phyloP scores from a whole-genome alignment of 2,113 vertebrate genomes.

The Indicator indicator region DNA sequence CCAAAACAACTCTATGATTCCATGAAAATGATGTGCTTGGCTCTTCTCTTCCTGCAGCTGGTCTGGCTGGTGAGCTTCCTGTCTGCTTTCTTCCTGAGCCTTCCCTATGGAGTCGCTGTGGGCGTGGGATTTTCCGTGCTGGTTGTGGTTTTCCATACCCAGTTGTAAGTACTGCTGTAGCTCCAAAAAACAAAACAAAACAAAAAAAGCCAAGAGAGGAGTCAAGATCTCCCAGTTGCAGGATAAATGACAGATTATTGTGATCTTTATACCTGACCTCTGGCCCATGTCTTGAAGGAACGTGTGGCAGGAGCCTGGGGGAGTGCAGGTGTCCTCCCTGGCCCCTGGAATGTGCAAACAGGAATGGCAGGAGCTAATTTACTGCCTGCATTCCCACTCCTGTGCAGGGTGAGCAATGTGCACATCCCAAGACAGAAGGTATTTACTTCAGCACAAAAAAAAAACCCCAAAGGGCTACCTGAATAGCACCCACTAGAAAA shows the following conservation, averaged over 20 bases:
- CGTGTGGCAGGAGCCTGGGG: conserved; percentile 31
- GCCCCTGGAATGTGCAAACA: conserved; percentile 59
- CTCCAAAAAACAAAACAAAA: neutral
- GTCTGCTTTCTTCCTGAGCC: conserved; percentile 90
- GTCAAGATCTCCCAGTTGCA: neutral
- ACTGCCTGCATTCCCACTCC: conserved; percentile 38
- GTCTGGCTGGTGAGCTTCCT: conserved; percentile 94
- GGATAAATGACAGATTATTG: neutral
- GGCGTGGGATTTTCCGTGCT: conserved; percentile 90
- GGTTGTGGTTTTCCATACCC: conserved; percentile 92
- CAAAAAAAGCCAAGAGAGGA: neutral
- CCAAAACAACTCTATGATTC: too few species aligned
- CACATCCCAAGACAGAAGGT: conserved; percentile 13
- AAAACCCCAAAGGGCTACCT: neutral
- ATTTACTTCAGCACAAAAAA: neutral
- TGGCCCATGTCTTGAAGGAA: conserved; percentile 26
- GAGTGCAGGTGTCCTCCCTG: conserved; percentile 48
- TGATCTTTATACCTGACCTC: neutral
- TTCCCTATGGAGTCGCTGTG: conserved; percentile 90
- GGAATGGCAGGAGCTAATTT: conserved; percentile 56
- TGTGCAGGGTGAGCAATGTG: neutral
- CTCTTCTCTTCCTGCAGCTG: conserved; percentile 73
- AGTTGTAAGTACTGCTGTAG: conserved; percentile 83
- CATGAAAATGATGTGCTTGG: neutral
- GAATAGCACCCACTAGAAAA: neutral